Evolutionary conservation across 2,888 invertebrate species (phyloP).

Genomic region (Hemaris fuciformis): DNA sequence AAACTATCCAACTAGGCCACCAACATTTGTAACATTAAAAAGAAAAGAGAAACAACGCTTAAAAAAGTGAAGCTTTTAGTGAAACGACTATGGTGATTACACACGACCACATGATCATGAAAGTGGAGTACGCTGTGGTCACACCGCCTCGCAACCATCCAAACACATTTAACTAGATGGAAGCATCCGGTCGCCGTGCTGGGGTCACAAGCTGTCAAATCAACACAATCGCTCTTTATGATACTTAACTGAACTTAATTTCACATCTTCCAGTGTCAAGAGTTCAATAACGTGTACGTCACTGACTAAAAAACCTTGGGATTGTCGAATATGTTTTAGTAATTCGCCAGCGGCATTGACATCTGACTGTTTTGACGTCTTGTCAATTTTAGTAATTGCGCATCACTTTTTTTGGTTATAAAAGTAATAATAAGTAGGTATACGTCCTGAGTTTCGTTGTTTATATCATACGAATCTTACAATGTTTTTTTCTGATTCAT

Average conservation of each 20-base stretch:
- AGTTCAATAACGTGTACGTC: slow-evolving; percentile 13
- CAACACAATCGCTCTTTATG: slow-evolving; percentile 43
- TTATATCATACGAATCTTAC: no score
- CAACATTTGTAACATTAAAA: no score
- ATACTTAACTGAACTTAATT: slow-evolving; percentile 29
- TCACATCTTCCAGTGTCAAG: slow-evolving; percentile 30
- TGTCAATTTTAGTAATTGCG: no score
- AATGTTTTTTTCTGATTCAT: no score
- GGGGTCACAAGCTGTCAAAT: slow-evolving; percentile 52
- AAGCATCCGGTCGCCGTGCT: slow-evolving; percentile 48
- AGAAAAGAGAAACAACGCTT: no score
- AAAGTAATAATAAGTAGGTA: background rate
- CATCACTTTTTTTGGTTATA: background rate
- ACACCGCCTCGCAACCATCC: slow-evolving; percentile 36
- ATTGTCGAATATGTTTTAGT: background rate
- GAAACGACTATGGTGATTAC: background rate
- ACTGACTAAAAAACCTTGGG: slow-evolving; percentile 2
- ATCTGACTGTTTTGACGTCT: background rate
- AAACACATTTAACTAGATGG: slow-evolving; percentile 46
- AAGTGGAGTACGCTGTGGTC: slow-evolving; percentile 25
- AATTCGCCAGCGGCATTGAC: background rate
- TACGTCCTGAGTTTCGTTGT: no score
- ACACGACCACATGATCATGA: background rate
- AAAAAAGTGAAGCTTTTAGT: no score
- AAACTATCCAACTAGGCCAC: no score